Percentiles rank a stretch among this genome's conserved stretches.
These are phyloP conservation scores for Anticlea derivata DNA, from an alignment of 2,888 invertebrate species.

Conservation along the genomic window DNA sequence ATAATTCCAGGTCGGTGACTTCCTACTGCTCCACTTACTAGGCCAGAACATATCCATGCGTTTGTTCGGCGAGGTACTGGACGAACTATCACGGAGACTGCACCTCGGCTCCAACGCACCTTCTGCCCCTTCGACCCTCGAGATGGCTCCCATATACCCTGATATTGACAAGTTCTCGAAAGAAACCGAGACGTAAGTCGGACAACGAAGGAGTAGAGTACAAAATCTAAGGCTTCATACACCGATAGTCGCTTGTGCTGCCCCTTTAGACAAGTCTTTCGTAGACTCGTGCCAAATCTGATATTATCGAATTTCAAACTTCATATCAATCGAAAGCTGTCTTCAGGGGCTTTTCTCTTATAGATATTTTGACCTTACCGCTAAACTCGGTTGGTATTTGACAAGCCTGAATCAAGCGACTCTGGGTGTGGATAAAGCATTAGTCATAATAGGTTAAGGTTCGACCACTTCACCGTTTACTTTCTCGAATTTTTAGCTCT, in stretches of 20 bases:
- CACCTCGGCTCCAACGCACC: constrained; percentile 90
- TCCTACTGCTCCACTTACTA: constrained; percentile 91
- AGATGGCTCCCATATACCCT: constrained; percentile 94
- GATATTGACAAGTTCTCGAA: constrained; percentile 90
- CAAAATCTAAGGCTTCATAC: constrained; percentile 26
- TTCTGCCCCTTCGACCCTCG: constrained; percentile 93
- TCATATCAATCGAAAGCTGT: constrained; percentile 13
- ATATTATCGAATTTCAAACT: constrained; percentile 5
- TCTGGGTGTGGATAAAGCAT: constrained; percentile 26
- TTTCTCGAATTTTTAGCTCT: constrained; percentile 35
- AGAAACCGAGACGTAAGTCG: constrained; percentile 91
- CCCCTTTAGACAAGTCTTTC: constrained; percentile 9
- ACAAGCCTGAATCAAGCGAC: constrained; percentile 20
- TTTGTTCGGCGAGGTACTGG: constrained; percentile 91
- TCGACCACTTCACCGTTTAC: constrained; percentile 22
- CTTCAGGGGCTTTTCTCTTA: constrained; percentile 2
- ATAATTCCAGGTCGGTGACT: constrained; percentile 90
- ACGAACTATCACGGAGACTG: constrained; percentile 88
- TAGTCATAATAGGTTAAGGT: constrained; percentile 19
- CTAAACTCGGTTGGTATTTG: constrained; percentile 15
- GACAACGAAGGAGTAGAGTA: constrained; percentile 22
- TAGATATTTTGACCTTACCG: constrained; percentile 13
- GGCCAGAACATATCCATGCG: constrained; percentile 94
- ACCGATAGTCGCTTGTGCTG: constrained; percentile 24
- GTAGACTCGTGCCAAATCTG: constrained; percentile 7